A percentile compares a stretch with the other conserved stretches of the same genome.
phyloP scores from a whole-genome alignment of 2,113 vertebrate species.

The Leptosomus discolor region DNA sequence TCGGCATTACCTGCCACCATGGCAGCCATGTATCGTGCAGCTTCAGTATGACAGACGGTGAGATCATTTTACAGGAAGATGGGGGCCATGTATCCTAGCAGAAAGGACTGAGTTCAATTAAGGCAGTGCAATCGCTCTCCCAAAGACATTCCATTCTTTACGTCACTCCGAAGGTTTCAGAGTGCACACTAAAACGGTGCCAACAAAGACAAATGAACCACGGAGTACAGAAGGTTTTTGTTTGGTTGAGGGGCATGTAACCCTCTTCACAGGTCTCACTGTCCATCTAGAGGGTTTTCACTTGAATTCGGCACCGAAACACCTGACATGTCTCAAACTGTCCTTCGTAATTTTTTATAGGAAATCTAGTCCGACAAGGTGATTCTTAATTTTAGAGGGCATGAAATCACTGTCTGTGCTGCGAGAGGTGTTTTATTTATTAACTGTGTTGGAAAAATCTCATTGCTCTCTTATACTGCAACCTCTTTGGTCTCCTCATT shows the following conservation, averaged over 20 bases:
- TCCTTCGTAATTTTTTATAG: neutral
- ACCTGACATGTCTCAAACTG: neutral
- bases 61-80: neutral
- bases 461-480: neutral
- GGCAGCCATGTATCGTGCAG: rapidly evolving
- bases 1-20: rapidly evolving
- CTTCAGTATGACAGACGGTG: neutral
- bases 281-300: neutral
- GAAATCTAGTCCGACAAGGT: neutral
- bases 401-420: neutral
- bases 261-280: neutral
- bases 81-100: neutral
- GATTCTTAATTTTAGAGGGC: neutral
- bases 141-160: neutral
- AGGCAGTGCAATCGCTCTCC: neutral
- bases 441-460: neutral
- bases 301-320: neutral
- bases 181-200: neutral
- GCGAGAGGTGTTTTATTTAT: neutral
- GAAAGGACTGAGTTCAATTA: neutral
- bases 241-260: neutral
- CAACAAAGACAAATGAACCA: neutral
- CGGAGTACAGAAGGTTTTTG: neutral
- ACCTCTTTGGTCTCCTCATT: neutral
- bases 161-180: neutral